phyloP scores from a whole-genome alignment of 37 sponge, comb jelly and placozoan genomes.

The Petrosia ficiformis region DNA sequence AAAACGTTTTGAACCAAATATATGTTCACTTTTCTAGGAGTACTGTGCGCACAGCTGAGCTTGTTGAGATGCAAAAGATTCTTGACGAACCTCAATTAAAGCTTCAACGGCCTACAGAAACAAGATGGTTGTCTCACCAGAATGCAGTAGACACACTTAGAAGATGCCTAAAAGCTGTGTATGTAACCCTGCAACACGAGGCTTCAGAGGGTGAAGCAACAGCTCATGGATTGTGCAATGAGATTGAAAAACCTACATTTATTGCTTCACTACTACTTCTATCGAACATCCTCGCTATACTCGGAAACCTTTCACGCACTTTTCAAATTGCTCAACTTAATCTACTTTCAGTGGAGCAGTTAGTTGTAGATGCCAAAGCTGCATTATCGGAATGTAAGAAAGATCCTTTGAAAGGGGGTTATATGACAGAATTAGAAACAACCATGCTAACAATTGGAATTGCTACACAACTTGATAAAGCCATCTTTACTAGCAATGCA shows the following conservation, averaged over 20 bases:
- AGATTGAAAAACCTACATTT: constrained; percentile 16
- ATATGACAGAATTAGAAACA: constrained; percentile 21
- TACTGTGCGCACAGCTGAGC: too few species aligned
- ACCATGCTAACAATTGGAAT: constrained; percentile 12
- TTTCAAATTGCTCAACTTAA: too few species aligned
- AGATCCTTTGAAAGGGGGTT: constrained; percentile 17
- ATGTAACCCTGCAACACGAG: constrained; percentile 11
- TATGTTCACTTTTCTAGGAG: too few species aligned
- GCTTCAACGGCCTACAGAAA: too few species aligned
- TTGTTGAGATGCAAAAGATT: too few species aligned
- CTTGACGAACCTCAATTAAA: too few species aligned
- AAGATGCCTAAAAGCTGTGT: constrained; percentile 10
- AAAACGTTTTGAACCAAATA: too few species aligned
- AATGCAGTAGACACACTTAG: constrained; percentile 16
- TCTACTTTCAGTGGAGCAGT: constrained; percentile 17
- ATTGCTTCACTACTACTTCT: constrained; percentile 22
- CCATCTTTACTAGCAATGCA: constrained; percentile 12
- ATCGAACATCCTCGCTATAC: constrained; percentile 20
- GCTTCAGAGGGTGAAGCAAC: constrained; percentile 21
- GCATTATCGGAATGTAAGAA: constrained; percentile 15
- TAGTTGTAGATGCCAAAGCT: constrained; percentile 25
- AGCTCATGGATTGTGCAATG: constrained; percentile 11
- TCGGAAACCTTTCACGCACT: constrained; percentile 16
- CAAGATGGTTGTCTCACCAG: too few species aligned
- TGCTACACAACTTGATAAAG: constrained; percentile 19